Conservation (phyloP, 2,888 invertebrate species). For the Quadroppia sp. region DNA sequence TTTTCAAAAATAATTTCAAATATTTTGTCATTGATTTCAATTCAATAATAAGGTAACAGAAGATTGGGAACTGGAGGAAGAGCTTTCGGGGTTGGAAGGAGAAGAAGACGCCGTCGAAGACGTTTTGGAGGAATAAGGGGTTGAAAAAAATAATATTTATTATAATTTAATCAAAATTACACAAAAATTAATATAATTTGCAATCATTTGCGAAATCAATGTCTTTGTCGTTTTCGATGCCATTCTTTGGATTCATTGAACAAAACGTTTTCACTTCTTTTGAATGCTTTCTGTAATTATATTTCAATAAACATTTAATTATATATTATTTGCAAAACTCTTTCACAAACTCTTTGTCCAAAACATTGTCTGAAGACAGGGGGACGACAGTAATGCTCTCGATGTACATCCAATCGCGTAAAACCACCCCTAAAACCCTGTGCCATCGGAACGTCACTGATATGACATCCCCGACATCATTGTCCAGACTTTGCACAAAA, state of each 20-base stretch:
- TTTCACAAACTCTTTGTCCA: not conserved
- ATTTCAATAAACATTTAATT: not conserved
- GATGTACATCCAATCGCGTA: not conserved
- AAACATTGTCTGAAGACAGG: not conserved
- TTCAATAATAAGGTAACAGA: too few species aligned
- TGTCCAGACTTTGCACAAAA: not conserved
- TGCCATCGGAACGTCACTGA: constrained; percentile 5
- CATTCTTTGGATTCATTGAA: not conserved
- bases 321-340: not conserved
- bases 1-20: too few species aligned
- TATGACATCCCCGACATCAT: not conserved
- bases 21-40: too few species aligned
- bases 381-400: not conserved
- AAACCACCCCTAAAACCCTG: not conserved
- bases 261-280: not conserved
- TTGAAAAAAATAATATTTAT: too few species aligned
- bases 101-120: too few species aligned
- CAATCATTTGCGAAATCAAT: too few species aligned
- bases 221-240: not conserved
- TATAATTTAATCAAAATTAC: too few species aligned
- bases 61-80: too few species aligned
- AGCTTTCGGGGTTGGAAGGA: too few species aligned
- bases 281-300: not conserved
- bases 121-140: too few species aligned
- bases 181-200: too few species aligned